Evolutionary conservation across 1,140 invertebrate genomes (phyloP).

Genomic region (Atta texana): DNA sequence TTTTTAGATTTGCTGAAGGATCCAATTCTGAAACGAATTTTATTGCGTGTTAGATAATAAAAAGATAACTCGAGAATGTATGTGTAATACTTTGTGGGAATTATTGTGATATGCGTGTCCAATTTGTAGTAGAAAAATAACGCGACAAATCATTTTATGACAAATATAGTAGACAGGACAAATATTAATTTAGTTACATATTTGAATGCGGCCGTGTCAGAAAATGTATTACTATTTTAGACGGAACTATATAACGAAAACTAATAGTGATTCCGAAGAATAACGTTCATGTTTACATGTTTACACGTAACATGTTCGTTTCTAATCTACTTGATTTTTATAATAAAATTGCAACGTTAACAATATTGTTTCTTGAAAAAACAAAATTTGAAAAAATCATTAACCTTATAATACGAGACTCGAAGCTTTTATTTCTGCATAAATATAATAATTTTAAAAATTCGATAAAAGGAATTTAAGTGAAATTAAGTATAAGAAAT

Average conservation of each 20-base stretch:
- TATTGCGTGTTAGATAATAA: not conserved
- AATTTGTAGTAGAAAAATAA: constrained; percentile 8
- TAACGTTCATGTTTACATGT: not conserved
- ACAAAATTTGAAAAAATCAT: not conserved
- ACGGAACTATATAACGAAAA: not conserved
- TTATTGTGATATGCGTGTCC: not conserved
- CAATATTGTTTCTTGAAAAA: not conserved
- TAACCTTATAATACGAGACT: not conserved
- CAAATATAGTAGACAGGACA: not conserved
- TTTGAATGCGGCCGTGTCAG: not conserved
- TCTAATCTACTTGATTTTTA: not conserved
- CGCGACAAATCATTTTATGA: not conserved
- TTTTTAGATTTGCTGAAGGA: not conserved
- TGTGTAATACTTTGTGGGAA: constrained; percentile 4
- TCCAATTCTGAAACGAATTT: not conserved
- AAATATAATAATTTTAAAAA: constrained; percentile 10
- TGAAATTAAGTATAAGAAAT: not conserved
- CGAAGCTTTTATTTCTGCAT: not conserved
- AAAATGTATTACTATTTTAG: constrained; percentile 24
- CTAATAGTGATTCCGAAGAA: not conserved
- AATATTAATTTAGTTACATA: constrained; percentile 21
- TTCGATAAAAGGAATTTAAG: not conserved
- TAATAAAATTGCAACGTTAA: not conserved
- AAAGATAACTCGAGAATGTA: not conserved
- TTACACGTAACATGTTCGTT: too few species aligned